Base-by-base conservation (phyloP, 2,113 vertebrate species). In the Hippocampus mohnikei region DNA sequence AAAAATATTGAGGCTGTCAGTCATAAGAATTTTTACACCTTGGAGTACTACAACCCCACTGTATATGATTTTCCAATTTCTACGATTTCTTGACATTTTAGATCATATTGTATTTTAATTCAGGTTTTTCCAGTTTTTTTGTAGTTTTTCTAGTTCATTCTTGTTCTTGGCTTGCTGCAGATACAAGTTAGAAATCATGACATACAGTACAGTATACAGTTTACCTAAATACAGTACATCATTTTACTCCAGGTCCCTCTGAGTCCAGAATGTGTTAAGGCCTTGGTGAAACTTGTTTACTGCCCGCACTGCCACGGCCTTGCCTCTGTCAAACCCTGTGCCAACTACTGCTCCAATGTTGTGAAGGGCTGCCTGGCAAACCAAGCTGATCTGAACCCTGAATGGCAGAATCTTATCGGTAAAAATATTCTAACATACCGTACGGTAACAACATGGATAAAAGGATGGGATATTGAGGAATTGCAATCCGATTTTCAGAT, bases 341-440 rank as follows among this genome's bases (percentile, higher is more conserved):
- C 90, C 27, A 94, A 89, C 89, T 98, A 97, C 89, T 98, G 96
- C 84, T 91, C 90, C 59, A 98, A 97, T 0, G 94, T 98, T 44
- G 93, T 97, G 71, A 96, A 96, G 87, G 96, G 96, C 82, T 98
- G 96, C 87, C 92, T 98, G 71, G 96, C 95, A 88, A 98, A 98
- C 89, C 96, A 98, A 82, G 96, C 96, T 0, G 96, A 98, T 87
- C 91, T 98, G 72, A 93, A 93, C 76, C 90, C 95, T 0, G 96
- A 97, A 86, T 98, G 96, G 96, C 94, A 94, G 82, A 96, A 94
- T 85, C 92, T 97, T 2, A 91, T 98, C 64, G 94, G 96, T 96
- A 88, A 74, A 61, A 40, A 29, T 66, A 53, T n/a, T 48, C 72
- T 21, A n/a, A 6, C 55, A 72, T 21, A 27, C 3, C 0, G 0